Base-by-base conservation (phyloP, 2,113 vertebrate genomes). In the Raja brachyura region DNA sequence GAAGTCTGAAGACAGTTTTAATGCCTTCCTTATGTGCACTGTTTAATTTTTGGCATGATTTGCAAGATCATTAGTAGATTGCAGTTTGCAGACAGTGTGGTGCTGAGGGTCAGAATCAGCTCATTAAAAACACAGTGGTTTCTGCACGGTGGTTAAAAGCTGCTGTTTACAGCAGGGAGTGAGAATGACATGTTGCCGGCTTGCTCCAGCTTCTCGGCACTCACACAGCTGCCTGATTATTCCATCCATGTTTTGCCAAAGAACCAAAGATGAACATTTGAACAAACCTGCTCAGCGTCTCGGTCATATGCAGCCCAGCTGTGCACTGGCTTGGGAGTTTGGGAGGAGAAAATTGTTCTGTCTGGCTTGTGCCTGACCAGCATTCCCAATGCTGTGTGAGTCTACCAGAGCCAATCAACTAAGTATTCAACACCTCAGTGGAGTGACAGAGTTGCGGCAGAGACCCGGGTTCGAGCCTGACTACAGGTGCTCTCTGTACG, bases 61-160 rank as follows among this genome's bases (percentile, higher is more conserved):
- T 92, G 90, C 22, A 4, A 73, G 22, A 28, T 74, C 66, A 73
- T 73, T 73, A 73, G 90, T 73, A 48, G 22, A 92, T 74, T 48
- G 68, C 90, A 92, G 66, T 92, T 92, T 92, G 33, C 33, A 70
- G 88, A 92, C 20, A 68, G 25, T 10, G 68, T 73, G 88, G 7
- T 92, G 90, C 66, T 92, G 18, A 92, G 61, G 68, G 90, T 92
- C 90, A 74, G 68, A 74, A 73, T 54, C 73, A 74, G 33, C 90
- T 74, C 90, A 48, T 92, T 92, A 92, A 54, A 92, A 92, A 48
- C 59, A 61, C 83, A 88, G 59, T 59, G 31, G 20, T 54, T 68
- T 39, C 33, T 73, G n/a, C 9, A 74, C 48, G 3, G 18, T 74
- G 11, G 20, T 92, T 73, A 48, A 92, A 48, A 92, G 22, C 33